Base-by-base conservation (phyloP, 1,140 invertebrate species). In the Caenorhabditis briggsae region DNA sequence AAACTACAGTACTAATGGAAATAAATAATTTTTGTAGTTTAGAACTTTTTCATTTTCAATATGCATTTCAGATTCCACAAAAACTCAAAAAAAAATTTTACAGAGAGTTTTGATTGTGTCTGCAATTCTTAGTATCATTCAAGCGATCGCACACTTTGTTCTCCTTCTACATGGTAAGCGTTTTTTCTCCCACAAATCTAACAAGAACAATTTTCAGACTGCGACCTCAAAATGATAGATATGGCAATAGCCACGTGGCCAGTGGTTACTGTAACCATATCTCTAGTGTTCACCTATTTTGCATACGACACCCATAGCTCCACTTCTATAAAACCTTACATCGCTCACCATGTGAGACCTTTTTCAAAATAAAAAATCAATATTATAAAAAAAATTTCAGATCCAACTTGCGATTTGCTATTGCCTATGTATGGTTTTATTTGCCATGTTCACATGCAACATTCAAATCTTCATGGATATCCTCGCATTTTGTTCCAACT, bases 221-320 rank as follows among this genome's bases (percentile, higher is more conserved):
- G 70, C 14, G 70, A 78, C 46, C n/a, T 78, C 9, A 18, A n/a
- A 78, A 78, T 78, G 70, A 78, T 78, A 14, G 70, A 78, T n/a
- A 46, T 78, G 33, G 70, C 70, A 9, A 50, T 78, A 11, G 70
- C 70, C 2, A 78, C n/a, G 6, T 78, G 70, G 70, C 70, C 70
- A 11, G 46, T 78, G 18, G 70, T 78, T 5, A 78, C 70, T 23
- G 70, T 78, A 8, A 78, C 70, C 5, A 50, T 78, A 20, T 46
- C 70, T 18, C 33, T 78, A 18, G 70, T 78, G 18, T 78, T 78
- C n/a, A 78, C 20, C 23, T 78, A 50, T 9, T 78, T 78, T 11
- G 43, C 70, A 12, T 78, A 78, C 23, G 20, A 23, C 41, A 78
- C 70, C 2, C 70, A 78, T 50, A 50, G 70, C n/a, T 78, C 70